Evolutionary conservation across 2,113 vertebrate species (phyloP).

Genomic region (Rhinichthys klamathensis): DNA sequence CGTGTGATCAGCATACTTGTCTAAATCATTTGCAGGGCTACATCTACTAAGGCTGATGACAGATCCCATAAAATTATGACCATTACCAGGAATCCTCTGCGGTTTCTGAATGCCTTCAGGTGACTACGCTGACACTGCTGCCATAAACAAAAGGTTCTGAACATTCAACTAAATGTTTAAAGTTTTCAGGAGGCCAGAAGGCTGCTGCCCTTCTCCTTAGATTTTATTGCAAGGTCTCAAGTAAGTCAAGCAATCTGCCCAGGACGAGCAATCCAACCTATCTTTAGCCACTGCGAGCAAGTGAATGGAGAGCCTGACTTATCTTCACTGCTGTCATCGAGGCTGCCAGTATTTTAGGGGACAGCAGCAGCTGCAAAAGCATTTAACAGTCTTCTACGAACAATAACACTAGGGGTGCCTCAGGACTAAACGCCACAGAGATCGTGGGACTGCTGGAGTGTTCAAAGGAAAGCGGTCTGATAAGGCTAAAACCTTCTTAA

Average conservation of each 20-base stretch:
- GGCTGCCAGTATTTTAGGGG: constrained; percentile 82
- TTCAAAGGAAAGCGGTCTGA: constrained; percentile 46
- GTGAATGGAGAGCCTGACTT: constrained; percentile 80
- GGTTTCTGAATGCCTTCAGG: neutral
- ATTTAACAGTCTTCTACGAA: constrained; percentile 82
- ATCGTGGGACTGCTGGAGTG: constrained; percentile 61
- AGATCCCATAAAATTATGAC: constrained; percentile 26
- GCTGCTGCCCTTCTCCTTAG: constrained; percentile 56
- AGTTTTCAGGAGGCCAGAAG: constrained; percentile 36
- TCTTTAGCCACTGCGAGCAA: constrained; percentile 80
- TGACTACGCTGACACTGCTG: neutral
- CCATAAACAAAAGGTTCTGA: constrained; percentile 6
- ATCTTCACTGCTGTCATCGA: constrained; percentile 82
- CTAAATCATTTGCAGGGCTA: neutral
- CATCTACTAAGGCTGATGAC: constrained; percentile 31
- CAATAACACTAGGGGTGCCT: constrained; percentile 81
- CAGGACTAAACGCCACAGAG: constrained; percentile 68
- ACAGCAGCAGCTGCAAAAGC: constrained; percentile 84
- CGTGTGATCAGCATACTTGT: neutral
- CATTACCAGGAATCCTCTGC: constrained; percentile 2
- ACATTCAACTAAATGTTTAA: neutral
- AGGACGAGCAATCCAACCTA: constrained; percentile 69
- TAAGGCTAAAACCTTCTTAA: constrained; percentile 23
- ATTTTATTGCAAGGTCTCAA: constrained; percentile 73
- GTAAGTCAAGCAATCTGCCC: constrained; percentile 69